Evolutionary conservation across 2,888 invertebrate species (phyloP).

Genomic region (Acleris cristana): DNA sequence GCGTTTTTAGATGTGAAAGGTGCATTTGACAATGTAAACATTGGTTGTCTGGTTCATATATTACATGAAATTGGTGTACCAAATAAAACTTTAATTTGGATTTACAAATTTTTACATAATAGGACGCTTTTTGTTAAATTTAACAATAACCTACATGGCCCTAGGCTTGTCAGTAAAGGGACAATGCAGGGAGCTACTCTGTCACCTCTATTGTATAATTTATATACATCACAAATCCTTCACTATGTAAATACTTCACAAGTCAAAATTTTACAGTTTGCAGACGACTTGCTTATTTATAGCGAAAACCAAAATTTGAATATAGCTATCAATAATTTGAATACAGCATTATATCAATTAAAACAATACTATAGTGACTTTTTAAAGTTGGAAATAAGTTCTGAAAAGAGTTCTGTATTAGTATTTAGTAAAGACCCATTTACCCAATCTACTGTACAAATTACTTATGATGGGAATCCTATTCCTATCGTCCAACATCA

Average conservation of each 20-base stretch:
- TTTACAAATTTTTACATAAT: background rate
- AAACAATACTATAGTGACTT: background rate
- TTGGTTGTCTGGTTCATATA: too few relatives aligned
- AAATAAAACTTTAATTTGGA: too few relatives aligned
- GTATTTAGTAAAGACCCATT: conserved; percentile 7
- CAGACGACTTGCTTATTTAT: conserved; percentile 9
- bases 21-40: too few relatives aligned
- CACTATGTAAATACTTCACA: too few relatives aligned
- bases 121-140: background rate
- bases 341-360: background rate
- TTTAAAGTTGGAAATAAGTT: too few relatives aligned
- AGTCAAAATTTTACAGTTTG: conserved; percentile 8
- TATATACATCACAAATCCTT: too few relatives aligned
- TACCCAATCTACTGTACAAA: background rate
- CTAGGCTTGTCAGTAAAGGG: background rate
- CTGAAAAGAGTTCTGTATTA: too few relatives aligned
- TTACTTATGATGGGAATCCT: background rate
- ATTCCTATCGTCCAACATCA: background rate
- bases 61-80: too few relatives aligned
- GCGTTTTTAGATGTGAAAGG: too few relatives aligned
- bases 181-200: background rate
- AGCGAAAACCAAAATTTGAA: conserved; percentile 1
- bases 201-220: background rate
- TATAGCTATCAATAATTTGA: background rate
- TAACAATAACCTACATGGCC: background rate